Evolutionary conservation across 2,888 invertebrate species (phyloP), one percentile per base, ranked within the genome.

Genomic region (Byasa hedistus): DNA sequence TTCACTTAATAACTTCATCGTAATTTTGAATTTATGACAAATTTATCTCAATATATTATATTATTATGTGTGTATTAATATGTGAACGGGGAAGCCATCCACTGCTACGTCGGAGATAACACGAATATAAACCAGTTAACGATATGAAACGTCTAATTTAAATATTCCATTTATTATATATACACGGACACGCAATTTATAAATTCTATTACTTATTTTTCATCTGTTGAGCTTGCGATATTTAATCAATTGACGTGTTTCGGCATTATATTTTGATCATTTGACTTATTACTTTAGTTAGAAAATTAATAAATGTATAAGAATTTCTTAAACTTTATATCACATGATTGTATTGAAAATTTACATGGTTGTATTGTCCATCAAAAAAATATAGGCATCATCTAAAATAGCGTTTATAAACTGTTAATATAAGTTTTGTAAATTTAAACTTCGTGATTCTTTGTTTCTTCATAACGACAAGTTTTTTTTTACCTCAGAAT

Each of bases 61-160:
- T 32, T n/a, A 23, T 65, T 44, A 60, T 56, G 23, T 57, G 55
- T 60, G 44, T 23, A 51, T 27, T 62, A 63, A 61, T 59, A 68
- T 69, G 66, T 68, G 66, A 69, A 69, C 69, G 69, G 73, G 67
- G 68, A 68, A 69, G 69, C 71, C 70, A 68, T 61, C 61, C 52
- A 70, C 72, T 71, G 74, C 74, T 70, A 74, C 71, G 76, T 75
- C 73, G 61, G 66, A 52, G 76, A 74, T 75, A 79, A 76, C 75
- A 75, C 75, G 72, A 75, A 75, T 75, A 76, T 77, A 84, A 85
- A 86, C 82, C 81, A 80, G 85, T 85, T 82, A 79, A 80, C 78
- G 79, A 78, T 82, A 81, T 82, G 79, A 80, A 82, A 82, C 82
- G 79, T 79, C 78, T 78, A 78, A 80, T 79, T 79, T 79, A 72